phyloP scores from a whole-genome alignment of 2,888 invertebrate species.

The Tachystola acroxantha region DNA sequence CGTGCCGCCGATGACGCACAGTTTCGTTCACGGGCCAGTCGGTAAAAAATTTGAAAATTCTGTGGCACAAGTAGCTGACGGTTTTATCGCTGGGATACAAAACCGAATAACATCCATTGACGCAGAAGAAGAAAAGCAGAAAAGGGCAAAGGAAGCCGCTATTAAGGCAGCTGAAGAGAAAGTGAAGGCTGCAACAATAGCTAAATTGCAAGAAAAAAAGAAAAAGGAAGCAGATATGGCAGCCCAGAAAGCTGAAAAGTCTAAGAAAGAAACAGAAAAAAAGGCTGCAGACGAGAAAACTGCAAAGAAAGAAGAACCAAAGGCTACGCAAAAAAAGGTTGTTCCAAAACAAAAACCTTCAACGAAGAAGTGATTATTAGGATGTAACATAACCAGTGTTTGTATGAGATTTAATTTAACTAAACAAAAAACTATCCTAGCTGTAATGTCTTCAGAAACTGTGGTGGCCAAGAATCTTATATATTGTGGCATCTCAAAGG shows the following conservation, averaged over 20 bases:
- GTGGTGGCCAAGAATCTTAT: no score
- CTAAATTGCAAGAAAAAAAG: constrained; percentile 23
- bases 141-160: constrained; percentile 32
- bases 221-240: constrained; percentile 24
- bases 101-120: constrained; percentile 38
- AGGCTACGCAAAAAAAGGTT: constrained; percentile 14
- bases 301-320: constrained; percentile 11
- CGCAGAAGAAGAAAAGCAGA: constrained; percentile 27
- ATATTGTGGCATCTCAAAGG: no score
- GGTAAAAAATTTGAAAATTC: constrained; percentile 41
- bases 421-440: no score
- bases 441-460: no score
- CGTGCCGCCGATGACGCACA: constrained; percentile 47
- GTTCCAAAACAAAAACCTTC: constrained; percentile 13
- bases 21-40: constrained; percentile 37
- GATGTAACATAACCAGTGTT: no score
- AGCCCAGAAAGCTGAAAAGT: constrained; percentile 12
- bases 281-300: constrained; percentile 13
- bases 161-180: constrained; percentile 36
- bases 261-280: constrained; percentile 22
- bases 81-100: constrained; percentile 29
- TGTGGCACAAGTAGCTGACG: constrained; percentile 24
- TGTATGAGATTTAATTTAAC: no score
- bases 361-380: constrained; percentile 16
- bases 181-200: constrained; percentile 31